Evolutionary conservation across 2,888 invertebrate species (phyloP), one percentile per base, ranked within the genome.

Genomic region (Caenorhabditis uteleia): DNA sequence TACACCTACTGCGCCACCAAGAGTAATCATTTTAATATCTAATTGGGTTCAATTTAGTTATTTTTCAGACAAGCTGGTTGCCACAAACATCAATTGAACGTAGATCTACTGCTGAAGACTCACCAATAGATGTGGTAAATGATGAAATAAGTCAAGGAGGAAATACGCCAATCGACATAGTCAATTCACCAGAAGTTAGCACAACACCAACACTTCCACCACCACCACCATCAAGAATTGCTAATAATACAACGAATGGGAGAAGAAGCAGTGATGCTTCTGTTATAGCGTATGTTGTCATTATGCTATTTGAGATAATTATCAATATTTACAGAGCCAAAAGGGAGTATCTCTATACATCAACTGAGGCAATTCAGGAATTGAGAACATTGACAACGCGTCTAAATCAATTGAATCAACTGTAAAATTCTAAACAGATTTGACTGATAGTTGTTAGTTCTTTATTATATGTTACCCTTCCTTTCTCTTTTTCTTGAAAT

Each of bases 101-200:
- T n/a, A 43, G 38, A 10, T 29, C 56, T 0, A 21, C 21, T 21
- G 49, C 57, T 2, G 34, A 20, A 25, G 58, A 64, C 14, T 54
- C 49, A 20, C 64, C 48, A n/a, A 64, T 64, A 5, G 64, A 64
- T 27, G 64, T 64, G 3, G 64, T 64, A 14, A 54, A 49, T 25
- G 64, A 64, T 38, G 8, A 20, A n/a, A n/a, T n/a, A n/a, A n/a
- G n/a, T n/a, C n/a, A n/a, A n/a, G n/a, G n/a, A n/a, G n/a, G n/a
- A n/a, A n/a, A n/a, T 12, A 48, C 57, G 14, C 57, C 57, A 10
- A 31, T 39, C 7, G 45, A 49, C 8, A 23, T 27, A 4, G 20
- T 34, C 21, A 29, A 47, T 38, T 49, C 49, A 7, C 36, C 48
- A 26, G 25, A 21, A 1, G 49, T 45, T 45, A 39, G 34, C 16